A percentile compares a stretch with the other conserved stretches of the same genome.
phyloP scores from a whole-genome alignment of 2,888 invertebrate species.

The Ctena decussata region DNA sequence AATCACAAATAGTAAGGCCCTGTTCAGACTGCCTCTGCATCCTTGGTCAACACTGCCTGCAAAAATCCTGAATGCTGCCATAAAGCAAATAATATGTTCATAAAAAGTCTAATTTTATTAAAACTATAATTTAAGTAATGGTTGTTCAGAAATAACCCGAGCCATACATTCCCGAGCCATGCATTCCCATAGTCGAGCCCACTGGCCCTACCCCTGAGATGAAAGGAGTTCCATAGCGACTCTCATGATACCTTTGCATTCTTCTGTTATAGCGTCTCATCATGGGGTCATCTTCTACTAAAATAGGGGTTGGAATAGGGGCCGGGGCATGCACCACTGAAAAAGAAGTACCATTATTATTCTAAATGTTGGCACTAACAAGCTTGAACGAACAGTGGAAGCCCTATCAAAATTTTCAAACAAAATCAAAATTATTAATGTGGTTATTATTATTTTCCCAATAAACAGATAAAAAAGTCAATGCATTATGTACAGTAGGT shows the following conservation, averaged over 20 bases:
- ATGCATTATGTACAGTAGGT: too few relatives aligned
- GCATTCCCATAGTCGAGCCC: neutral
- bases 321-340: neutral
- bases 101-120: neutral
- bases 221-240: neutral
- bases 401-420: too few relatives aligned
- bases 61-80: too few relatives aligned
- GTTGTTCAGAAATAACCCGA: neutral
- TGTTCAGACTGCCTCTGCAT: too few relatives aligned
- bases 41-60: too few relatives aligned
- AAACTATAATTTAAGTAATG: neutral
- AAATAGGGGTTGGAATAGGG: neutral
- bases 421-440: too few relatives aligned
- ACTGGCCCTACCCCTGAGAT: neutral
- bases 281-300: neutral
- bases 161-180: too few relatives aligned
- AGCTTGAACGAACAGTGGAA: too few relatives aligned
- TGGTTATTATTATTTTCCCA: too few relatives aligned
- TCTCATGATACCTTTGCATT: neutral
- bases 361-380: too few relatives aligned
- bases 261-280: neutral
- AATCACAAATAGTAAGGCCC: too few relatives aligned
- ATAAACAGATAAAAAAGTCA: too few relatives aligned
- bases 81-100: neutral
- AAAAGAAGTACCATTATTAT: neutral